These are phyloP conservation scores for Mechanitis mazaeus DNA, from an alignment of 2,888 invertebrate genomes.

Conservation along the genomic window DNA sequence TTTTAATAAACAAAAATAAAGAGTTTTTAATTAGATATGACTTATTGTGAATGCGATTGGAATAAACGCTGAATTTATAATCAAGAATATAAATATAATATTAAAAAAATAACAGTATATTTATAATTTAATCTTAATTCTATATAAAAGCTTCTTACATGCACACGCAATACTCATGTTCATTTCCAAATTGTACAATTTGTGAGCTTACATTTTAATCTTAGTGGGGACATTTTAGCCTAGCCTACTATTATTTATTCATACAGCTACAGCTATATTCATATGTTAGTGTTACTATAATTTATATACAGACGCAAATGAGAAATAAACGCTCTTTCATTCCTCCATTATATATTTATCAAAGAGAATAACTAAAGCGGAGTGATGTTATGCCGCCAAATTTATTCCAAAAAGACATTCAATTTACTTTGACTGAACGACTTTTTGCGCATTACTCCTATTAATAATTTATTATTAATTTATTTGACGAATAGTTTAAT, in stretches of 20 bases:
- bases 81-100: not conserved
- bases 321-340: conserved; percentile 16
- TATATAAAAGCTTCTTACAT: not conserved
- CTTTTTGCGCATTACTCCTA: not conserved
- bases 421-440: not conserved
- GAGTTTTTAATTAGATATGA: conserved; percentile 6
- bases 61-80: not conserved
- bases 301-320: conserved; percentile 8
- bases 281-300: conserved; percentile 4
- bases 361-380: conserved; percentile 22
- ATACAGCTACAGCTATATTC: not conserved
- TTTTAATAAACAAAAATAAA: conserved; percentile 13
- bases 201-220: not conserved
- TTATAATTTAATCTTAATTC: not conserved
- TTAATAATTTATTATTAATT: not conserved
- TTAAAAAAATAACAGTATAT: not conserved
- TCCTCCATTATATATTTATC: conserved; percentile 18
- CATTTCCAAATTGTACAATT: not conserved
- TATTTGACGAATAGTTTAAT: too few species aligned
- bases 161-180: not conserved
- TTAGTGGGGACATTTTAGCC: not conserved
- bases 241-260: conserved; percentile 3
- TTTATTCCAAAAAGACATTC: conserved; percentile 5
- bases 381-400: conserved; percentile 11
- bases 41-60: not conserved